Conservation (phyloP, 2,888 invertebrate species). For the Lycophotia porphyrea region DNA sequence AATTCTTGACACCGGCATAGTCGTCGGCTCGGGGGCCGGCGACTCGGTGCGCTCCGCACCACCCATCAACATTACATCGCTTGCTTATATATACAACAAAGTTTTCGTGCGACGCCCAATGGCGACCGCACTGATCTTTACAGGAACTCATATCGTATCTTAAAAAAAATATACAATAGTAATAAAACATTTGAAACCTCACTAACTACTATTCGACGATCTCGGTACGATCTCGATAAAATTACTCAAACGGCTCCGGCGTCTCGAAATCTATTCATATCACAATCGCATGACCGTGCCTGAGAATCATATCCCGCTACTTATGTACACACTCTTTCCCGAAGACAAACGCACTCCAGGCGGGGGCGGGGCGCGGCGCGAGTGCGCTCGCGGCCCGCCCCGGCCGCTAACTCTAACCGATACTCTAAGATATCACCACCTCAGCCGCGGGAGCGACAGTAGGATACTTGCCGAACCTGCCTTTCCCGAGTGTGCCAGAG, state of each 20-base stretch:
- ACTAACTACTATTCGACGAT: constrained; percentile 90
- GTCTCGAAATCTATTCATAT: constrained; percentile 90
- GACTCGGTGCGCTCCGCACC: constrained; percentile 67
- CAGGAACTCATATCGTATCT: constrained; percentile 91
- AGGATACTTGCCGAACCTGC: constrained; percentile 79
- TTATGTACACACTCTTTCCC: constrained; percentile 89
- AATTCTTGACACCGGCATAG: constrained; percentile 80
- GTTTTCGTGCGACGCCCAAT: constrained; percentile 79
- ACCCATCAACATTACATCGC: constrained; percentile 80
- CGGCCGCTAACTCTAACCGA: constrained; percentile 81
- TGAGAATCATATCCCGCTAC: constrained; percentile 89
- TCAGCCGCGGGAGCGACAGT: constrained; percentile 78
- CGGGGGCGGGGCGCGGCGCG: constrained; percentile 69
- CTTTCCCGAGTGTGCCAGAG: constrained; percentile 84
- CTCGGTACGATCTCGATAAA: constrained; percentile 88
- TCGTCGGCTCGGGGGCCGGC: constrained; percentile 49
- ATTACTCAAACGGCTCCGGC: constrained; percentile 88
- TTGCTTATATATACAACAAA: constrained; percentile 89
- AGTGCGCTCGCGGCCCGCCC: constrained; percentile 67
- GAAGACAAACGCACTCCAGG: constrained; percentile 76
- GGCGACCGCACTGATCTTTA: constrained; percentile 85
- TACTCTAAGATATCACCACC: constrained; percentile 83
- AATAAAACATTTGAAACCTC: constrained; percentile 90
- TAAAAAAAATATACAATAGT: constrained; percentile 89
- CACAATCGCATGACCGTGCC: constrained; percentile 90